Percentiles rank a stretch among this genome's conserved stretches.
Evolutionary conservation across 2,113 vertebrate species (phyloP).

Genomic region (Paradisaea rubra): DNA sequence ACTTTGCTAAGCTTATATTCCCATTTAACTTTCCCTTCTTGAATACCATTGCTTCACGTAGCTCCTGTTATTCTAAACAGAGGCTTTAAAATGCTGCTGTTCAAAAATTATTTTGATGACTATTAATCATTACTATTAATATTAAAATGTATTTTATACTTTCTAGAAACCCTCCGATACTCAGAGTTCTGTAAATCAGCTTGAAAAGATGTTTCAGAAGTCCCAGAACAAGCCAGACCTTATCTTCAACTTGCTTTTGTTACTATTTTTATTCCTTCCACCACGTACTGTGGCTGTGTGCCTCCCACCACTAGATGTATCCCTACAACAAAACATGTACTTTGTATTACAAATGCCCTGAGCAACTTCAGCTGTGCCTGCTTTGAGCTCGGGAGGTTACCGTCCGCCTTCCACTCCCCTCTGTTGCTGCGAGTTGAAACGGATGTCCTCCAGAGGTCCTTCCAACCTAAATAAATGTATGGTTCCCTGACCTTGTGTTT

Average conservation of each 20-base stretch:
- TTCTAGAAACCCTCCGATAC: not conserved
- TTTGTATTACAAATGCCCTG: not conserved
- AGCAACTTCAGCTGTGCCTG: not conserved
- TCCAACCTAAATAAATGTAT: not conserved
- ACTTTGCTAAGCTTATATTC: no score
- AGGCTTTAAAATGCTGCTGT: no score
- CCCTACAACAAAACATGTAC: not conserved
- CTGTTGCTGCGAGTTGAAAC: not conserved
- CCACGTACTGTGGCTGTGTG: not conserved
- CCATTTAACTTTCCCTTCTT: no score
- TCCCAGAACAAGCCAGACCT: not conserved
- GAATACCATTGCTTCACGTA: no score
- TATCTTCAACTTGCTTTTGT: not conserved
- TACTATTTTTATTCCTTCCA: not conserved
- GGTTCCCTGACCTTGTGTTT: not conserved
- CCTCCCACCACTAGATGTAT: not conserved
- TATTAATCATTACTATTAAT: not conserved
- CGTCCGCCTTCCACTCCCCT: not conserved
- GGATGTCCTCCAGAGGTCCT: conserved; percentile 47
- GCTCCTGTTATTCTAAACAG: no score
- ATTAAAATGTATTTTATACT: not conserved
- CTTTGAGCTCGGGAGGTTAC: not conserved
- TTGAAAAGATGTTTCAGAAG: not conserved
- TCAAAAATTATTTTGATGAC: not conserved
- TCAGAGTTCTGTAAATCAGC: not conserved